Conservation (phyloP, 2,888 invertebrate genomes). For the Lasioglossum zephyrum region DNA sequence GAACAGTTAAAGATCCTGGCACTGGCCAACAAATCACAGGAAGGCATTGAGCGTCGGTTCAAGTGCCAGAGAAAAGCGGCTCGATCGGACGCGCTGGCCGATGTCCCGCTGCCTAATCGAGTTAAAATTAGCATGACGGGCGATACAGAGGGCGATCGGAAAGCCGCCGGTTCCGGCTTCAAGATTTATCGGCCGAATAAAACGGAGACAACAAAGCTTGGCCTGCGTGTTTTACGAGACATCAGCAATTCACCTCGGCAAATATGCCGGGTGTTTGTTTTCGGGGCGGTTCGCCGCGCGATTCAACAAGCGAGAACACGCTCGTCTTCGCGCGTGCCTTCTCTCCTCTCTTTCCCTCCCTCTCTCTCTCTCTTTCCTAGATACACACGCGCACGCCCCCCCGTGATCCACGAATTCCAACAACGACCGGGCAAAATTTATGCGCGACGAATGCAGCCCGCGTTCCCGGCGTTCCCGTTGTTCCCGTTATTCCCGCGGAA, state of each 20-base stretch:
- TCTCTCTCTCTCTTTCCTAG: not conserved
- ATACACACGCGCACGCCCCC: too few relatives aligned
- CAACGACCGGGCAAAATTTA: constrained; percentile 47
- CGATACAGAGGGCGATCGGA: not conserved
- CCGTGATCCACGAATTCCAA: constrained; percentile 49
- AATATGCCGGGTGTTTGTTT: constrained; percentile 64
- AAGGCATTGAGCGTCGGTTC: not conserved
- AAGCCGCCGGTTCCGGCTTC: not conserved
- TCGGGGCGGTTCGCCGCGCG: constrained; percentile 42
- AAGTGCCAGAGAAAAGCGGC: constrained; percentile 1
- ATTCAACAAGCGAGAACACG: constrained; percentile 31
- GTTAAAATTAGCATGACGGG: constrained; percentile 18
- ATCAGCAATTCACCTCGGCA: constrained; percentile 61
- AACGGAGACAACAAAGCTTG: constrained; percentile 22
- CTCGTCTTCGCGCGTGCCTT: constrained; percentile 21
- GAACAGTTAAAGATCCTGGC: not conserved
- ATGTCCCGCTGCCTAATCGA: constrained; percentile 4
- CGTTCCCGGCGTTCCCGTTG: constrained; percentile 15
- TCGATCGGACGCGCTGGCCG: not conserved
- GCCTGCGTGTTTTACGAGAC: constrained; percentile 52
- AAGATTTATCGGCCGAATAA: constrained; percentile 48
- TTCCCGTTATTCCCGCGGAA: constrained; percentile 11
- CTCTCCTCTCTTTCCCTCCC: not conserved
- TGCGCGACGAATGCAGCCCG: constrained; percentile 39
- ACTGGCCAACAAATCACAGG: constrained; percentile 2